Evolutionary conservation across 2,113 vertebrate species (phyloP).

Genomic region (Aegypius monachus): DNA sequence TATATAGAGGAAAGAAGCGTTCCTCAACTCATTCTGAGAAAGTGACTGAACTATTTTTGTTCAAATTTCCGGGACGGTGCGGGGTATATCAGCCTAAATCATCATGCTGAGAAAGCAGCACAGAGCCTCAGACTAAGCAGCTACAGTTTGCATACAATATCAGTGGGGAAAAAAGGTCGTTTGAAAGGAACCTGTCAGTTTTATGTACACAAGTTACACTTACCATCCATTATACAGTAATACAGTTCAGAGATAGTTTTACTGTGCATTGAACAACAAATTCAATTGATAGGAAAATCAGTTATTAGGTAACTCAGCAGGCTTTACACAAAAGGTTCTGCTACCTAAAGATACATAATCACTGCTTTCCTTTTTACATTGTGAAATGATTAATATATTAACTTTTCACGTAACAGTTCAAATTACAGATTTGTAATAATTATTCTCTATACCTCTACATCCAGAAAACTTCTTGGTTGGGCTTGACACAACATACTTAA

Average conservation of each 20-base stretch:
- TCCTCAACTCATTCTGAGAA: background rate
- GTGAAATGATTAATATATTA: background rate
- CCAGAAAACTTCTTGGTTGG: slow-evolving; percentile 90
- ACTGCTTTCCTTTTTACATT: background rate
- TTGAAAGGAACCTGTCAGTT: background rate
- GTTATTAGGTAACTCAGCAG: background rate
- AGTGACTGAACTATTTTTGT: background rate
- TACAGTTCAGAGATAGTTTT: background rate
- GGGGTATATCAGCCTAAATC: background rate
- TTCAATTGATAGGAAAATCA: background rate
- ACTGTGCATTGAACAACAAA: background rate
- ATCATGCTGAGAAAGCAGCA: background rate
- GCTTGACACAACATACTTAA: slow-evolving; percentile 94
- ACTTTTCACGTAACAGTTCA: background rate
- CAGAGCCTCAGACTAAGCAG: background rate
- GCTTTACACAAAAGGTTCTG: background rate
- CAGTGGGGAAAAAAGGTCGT: background rate
- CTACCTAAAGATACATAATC: background rate
- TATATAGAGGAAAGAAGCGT: background rate
- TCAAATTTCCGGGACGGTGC: background rate
- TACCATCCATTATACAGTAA: background rate
- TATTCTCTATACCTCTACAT: slow-evolving; percentile 86
- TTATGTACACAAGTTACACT: background rate
- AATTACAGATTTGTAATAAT: background rate
- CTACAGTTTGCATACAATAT: background rate